A percentile compares a stretch with the other conserved stretches of the same genome.
Conservation (phyloP, 2,888 invertebrate species). For the Sinodicranocentrus sp. region DNA sequence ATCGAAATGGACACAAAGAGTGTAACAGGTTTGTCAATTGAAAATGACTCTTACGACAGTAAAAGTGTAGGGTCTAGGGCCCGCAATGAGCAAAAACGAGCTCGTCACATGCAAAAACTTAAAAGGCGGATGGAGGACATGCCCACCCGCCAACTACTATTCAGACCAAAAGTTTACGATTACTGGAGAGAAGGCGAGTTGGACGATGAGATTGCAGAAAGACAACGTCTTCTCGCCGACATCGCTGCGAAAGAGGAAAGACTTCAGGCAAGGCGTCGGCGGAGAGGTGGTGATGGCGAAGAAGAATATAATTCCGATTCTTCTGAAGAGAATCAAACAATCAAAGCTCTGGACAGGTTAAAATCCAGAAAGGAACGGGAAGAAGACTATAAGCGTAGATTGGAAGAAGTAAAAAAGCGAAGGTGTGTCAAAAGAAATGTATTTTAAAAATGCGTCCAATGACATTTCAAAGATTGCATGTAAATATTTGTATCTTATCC, state of each 20-base stretch:
- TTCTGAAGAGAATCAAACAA: conserved; percentile 29
- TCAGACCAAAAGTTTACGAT: conserved; percentile 58
- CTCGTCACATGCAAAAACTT: conserved; percentile 20
- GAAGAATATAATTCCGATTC: conserved; percentile 8
- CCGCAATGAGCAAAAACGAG: not conserved
- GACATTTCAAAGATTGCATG: too few relatives aligned
- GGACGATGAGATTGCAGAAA: conserved; percentile 55
- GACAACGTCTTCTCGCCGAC: conserved; percentile 32
- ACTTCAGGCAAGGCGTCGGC: conserved; percentile 1
- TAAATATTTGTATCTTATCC: too few relatives aligned
- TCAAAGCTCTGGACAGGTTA: conserved; percentile 28
- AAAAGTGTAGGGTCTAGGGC: not conserved
- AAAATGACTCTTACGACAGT: not conserved
- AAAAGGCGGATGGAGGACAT: conserved; percentile 23
- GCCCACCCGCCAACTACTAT: conserved; percentile 38
- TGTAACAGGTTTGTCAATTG: not conserved
- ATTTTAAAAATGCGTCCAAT: too few relatives aligned
- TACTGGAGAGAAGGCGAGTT: conserved; percentile 59
- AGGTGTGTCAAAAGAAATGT: too few relatives aligned
- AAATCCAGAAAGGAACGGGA: conserved; percentile 56
- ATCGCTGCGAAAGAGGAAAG: conserved; percentile 42
- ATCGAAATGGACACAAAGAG: conserved; percentile 3
- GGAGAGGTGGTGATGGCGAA: conserved; percentile 10
- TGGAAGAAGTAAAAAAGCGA: conserved; percentile 36
- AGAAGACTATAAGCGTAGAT: conserved; percentile 31